phyloP scores from a whole-genome alignment of 2,888 invertebrate genomes.

The Octodonta nipae region DNA sequence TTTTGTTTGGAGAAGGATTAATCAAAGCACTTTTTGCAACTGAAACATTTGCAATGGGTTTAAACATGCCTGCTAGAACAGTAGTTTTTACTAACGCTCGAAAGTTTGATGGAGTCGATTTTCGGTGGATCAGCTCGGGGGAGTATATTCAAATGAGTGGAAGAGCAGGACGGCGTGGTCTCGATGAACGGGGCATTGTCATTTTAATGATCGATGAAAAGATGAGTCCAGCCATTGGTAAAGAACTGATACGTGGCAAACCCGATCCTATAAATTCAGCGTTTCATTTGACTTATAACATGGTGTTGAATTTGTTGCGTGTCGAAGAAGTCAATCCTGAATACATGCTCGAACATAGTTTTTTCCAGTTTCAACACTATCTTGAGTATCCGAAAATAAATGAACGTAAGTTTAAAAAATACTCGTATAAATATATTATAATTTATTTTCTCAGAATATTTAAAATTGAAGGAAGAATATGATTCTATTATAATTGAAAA shows the following conservation, averaged over 20 bases:
- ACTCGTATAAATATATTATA: too few species aligned
- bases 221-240: constrained; percentile 63
- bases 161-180: constrained; percentile 87
- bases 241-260: constrained; percentile 65
- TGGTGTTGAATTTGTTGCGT: constrained; percentile 88
- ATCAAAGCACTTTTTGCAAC: constrained; percentile 97
- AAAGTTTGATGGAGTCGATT: constrained; percentile 82
- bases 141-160: constrained; percentile 99
- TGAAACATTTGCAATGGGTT: constrained; percentile 98
- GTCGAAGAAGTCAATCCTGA: constrained; percentile 99
- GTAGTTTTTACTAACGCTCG: constrained; percentile 89
- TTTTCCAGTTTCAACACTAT: constrained; percentile 98
- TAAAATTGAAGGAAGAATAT: too few species aligned
- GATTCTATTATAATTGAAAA: too few species aligned
- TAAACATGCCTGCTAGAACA: constrained; percentile 99
- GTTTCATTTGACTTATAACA: constrained; percentile 97
- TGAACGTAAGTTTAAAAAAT: constrained; percentile 62
- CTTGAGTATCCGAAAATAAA: constrained; percentile 79
- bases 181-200: constrained; percentile 86
- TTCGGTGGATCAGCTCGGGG: constrained; percentile 74
- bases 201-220: constrained; percentile 98
- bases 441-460: too few species aligned
- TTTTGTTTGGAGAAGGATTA: constrained; percentile 91
- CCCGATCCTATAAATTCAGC: constrained; percentile 96
- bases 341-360: constrained; percentile 94